Evolutionary conservation across 2,797 vertebrate species (phyloP).

Genomic region (Pachyuromys duprasi): DNA sequence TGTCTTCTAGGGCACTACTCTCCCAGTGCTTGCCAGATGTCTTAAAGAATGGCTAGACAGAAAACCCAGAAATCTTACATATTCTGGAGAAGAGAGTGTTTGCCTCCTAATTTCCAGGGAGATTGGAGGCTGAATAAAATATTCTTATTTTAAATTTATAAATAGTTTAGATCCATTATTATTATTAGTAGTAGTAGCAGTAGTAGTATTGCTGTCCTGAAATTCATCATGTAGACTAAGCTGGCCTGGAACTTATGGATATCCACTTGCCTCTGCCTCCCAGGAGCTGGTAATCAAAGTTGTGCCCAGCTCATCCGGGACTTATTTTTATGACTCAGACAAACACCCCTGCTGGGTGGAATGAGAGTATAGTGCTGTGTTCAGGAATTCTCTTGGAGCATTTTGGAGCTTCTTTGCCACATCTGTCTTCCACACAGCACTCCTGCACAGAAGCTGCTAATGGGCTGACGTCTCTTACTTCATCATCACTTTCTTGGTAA

Average conservation of each 20-base stretch:
- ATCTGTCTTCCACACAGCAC: fast-evolving
- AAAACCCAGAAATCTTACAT: background rate
- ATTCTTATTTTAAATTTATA: background rate
- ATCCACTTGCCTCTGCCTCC: background rate
- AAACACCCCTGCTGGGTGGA: fast-evolving
- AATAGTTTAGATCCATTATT: background rate
- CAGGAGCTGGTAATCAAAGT: background rate
- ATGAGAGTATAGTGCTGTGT: fast-evolving
- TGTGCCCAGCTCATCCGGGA: background rate
- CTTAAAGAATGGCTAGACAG: background rate
- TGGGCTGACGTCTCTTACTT: slow-evolving; percentile 45
- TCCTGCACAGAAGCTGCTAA: fast-evolving
- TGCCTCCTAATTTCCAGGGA: background rate
- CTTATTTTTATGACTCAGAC: background rate
- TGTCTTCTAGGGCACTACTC: background rate
- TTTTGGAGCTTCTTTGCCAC: fast-evolving
- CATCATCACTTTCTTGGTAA: slow-evolving; percentile 14
- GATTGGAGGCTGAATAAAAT: background rate
- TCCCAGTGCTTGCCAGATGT: background rate
- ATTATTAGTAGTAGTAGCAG: background rate
- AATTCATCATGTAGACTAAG: background rate
- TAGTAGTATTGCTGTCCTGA: background rate
- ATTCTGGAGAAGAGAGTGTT: background rate
- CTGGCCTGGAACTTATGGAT: background rate
- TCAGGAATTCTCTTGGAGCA: fast-evolving